phyloP scores from a whole-genome alignment of 1,140 invertebrate genomes.

The Drosophila navojoa region DNA sequence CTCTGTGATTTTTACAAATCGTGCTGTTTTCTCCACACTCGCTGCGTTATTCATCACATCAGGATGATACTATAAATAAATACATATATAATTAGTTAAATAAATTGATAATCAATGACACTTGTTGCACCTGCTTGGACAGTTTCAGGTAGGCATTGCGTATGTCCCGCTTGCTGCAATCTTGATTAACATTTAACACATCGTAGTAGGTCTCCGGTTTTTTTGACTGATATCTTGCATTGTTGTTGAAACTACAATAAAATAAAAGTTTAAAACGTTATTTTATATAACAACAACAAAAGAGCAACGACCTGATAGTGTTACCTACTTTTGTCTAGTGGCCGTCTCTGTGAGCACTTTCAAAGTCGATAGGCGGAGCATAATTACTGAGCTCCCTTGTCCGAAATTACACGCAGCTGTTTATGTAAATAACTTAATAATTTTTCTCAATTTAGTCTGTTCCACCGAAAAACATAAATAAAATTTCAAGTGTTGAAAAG shows the following conservation, averaged over 20 bases:
- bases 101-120: constrained; percentile 13
- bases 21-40: constrained; percentile 84
- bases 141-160: constrained; percentile 86
- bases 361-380: constrained; percentile 39
- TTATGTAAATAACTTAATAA: constrained; percentile 16
- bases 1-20: constrained; percentile 87
- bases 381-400: not conserved
- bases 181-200: constrained; percentile 84
- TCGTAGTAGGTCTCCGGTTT: constrained; percentile 85
- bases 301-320: not conserved
- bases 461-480: constrained; percentile 1
- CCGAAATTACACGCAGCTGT: not conserved
- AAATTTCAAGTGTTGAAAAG: constrained; percentile 19
- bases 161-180: constrained; percentile 86
- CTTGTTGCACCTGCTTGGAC: constrained; percentile 85
- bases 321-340: constrained; percentile 58
- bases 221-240: constrained; percentile 10
- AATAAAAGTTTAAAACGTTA: constrained; percentile 11
- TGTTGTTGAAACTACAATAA: constrained; percentile 47
- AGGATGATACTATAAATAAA: constrained; percentile 85
- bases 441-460: constrained; percentile 14
- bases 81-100: not conserved
- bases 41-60: constrained; percentile 86
- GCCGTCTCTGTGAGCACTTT: constrained; percentile 2
- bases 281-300: constrained; percentile 61